Evolutionary conservation across 2,113 vertebrate species (phyloP).

Genomic region (Piaya cayana): DNA sequence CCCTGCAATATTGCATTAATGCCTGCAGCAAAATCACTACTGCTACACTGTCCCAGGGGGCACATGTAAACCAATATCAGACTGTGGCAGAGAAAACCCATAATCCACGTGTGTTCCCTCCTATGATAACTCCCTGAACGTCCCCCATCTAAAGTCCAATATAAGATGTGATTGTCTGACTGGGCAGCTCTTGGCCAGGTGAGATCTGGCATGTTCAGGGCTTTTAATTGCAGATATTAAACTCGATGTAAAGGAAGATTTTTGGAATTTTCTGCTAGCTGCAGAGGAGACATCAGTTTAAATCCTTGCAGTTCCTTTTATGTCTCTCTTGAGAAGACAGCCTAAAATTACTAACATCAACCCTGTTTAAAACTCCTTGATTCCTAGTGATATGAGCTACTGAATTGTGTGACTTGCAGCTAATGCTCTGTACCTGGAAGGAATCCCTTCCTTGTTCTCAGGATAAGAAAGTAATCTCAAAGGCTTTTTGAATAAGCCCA

Average conservation of each 20-base stretch:
- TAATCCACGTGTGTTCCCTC: background rate
- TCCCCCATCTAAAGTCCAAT: background rate
- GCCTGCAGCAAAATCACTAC: background rate
- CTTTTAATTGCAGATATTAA: background rate
- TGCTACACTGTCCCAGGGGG: background rate
- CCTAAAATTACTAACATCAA: background rate
- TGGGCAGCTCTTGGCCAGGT: background rate
- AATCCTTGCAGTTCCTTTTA: background rate
- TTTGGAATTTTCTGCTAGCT: background rate
- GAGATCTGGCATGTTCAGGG: background rate
- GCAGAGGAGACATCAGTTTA: background rate
- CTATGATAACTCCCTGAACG: background rate
- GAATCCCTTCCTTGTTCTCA: background rate
- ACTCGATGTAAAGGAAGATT: background rate
- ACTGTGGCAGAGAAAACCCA: background rate
- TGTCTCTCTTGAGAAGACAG: background rate
- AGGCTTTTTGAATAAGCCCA: background rate
- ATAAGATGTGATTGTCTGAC: background rate
- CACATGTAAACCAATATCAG: rapidly evolving
- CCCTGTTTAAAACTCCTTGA: background rate
- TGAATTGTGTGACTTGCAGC: background rate
- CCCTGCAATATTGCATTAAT: background rate
- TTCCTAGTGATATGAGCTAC: background rate
- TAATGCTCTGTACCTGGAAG: background rate
- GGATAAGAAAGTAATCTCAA: slow-evolving; percentile 2